Conservation (phyloP, 2,888 invertebrate genomes). For the Brachycybe producta region DNA sequence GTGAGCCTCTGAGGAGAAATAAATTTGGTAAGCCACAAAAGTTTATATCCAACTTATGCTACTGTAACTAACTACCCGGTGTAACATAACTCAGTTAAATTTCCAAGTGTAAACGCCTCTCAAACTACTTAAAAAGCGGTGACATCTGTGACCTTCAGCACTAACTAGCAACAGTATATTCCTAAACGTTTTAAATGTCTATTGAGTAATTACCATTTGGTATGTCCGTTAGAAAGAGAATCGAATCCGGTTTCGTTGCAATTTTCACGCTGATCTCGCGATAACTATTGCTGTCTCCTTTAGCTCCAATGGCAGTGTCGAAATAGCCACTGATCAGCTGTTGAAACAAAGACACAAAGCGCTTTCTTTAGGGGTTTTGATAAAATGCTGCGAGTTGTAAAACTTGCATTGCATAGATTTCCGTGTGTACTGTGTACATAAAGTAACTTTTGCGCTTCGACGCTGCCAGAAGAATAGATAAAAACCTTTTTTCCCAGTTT, state of each 20-base stretch:
- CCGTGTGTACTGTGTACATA: conserved; percentile 64
- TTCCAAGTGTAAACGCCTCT: too few species aligned
- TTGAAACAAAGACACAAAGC: conserved; percentile 19
- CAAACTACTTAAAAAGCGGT: too few species aligned
- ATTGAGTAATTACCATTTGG: conserved; percentile 48
- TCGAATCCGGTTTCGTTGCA: conserved; percentile 47
- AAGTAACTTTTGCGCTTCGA: conserved; percentile 75
- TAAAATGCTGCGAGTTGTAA: too few species aligned
- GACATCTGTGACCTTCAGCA: too few species aligned
- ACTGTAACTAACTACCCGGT: too few species aligned
- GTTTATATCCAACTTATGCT: too few species aligned
- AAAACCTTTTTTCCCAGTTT: conserved; percentile 54
- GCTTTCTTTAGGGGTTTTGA: too few species aligned
- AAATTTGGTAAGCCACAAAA: too few species aligned
- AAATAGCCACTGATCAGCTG: conserved; percentile 62
- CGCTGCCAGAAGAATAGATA: conserved; percentile 84
- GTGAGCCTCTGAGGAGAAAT: conserved; percentile 53
- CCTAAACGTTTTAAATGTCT: too few species aligned
- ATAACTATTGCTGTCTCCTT: conserved; percentile 66
- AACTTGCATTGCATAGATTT: conserved; percentile 49
- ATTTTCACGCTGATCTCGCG: conserved; percentile 57
- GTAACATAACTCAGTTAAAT: too few species aligned
- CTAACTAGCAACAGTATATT: too few species aligned
- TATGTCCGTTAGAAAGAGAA: conserved; percentile 78
- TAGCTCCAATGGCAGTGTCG: conserved; percentile 71